Evolutionary conservation across 2,888 invertebrate genomes (phyloP), one percentile per base, ranked within the genome.

Genomic region (Spatulosminthurus flaviceps): DNA sequence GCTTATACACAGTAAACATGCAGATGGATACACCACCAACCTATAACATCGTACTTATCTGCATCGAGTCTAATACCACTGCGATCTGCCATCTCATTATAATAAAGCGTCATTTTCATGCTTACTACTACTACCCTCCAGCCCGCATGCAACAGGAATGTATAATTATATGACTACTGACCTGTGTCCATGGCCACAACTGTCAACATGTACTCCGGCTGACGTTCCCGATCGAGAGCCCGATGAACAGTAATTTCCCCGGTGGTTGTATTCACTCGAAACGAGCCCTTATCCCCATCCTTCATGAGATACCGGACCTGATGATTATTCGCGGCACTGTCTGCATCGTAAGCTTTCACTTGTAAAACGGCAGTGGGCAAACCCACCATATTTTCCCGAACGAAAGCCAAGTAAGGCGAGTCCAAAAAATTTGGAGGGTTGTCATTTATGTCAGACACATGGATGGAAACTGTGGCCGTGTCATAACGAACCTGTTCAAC

Each of bases 181-280:
- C 96, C 96, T 85, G 95, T 95, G 90, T 96, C 96, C 94, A 96
- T 95, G 80, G 96, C 96, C 81, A 95, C 94, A 76, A 96, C 90
- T 1, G 95, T 94, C 84, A 96, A 89, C 75, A 92, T 92, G 87
- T 95, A 95, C 88, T 94, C 94, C 81, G 93, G 91, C 86, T 95
- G 93, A 82, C 91, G 89, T 89, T 96, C 96, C 76, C 96, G 90
- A 88, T 96, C 96, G 86, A 96, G 89, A 0, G 94, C 92, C 86
- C 93, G 90, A 85, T 94, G 90, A 84, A 96, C 90, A 79, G 93
- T 93, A 87, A 97, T 94, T 88, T 95, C 95, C 41, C 97, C 98
- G 66, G 94, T 94, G 77, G 94, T 93, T 5, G 96, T 94, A 88
- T 97, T 95, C 86, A 98, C 95, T 86, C 93, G 92, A 88, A 98